Conservation (phyloP, 2,113 vertebrate genomes). For the Coreoperca whiteheadi region DNA sequence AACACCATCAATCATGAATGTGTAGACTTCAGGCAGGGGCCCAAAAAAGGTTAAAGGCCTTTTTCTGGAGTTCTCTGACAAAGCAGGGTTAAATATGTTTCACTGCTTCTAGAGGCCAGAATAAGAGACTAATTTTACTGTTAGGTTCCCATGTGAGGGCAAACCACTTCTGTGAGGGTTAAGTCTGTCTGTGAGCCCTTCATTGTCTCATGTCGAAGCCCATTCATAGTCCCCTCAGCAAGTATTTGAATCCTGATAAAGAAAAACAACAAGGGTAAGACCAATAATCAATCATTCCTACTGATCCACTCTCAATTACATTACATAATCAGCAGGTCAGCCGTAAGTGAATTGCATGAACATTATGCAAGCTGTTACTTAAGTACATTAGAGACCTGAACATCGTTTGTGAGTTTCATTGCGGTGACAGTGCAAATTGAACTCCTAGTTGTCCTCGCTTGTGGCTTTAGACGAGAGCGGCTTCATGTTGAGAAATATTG, state of each 20-base stretch:
- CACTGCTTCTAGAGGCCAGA: not conserved
- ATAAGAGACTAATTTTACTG: not conserved
- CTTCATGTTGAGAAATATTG: not conserved
- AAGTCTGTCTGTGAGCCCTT: not conserved
- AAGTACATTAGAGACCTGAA: constrained; percentile 51
- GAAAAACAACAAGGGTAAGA: not conserved
- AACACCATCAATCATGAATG: not conserved
- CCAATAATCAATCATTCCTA: constrained; percentile 5
- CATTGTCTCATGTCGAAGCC: not conserved
- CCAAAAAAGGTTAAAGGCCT: not conserved
- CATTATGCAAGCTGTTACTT: constrained; percentile 26
- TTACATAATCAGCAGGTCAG: constrained; percentile 33
- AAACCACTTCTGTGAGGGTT: not conserved
- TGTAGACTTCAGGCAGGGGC: not conserved
- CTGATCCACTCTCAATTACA: constrained; percentile 8
- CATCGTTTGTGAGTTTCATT: constrained; percentile 33
- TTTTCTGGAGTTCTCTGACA: not conserved
- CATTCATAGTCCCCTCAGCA: not conserved
- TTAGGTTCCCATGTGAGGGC: not conserved
- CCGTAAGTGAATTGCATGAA: constrained; percentile 48
- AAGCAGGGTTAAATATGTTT: not conserved
- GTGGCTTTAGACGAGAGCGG: not conserved
- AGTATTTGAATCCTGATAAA: not conserved
- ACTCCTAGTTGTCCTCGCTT: not conserved
- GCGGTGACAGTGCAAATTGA: constrained; percentile 7